These are phyloP conservation scores for Aspidiotus destructor DNA, from an alignment of 2,888 invertebrate species.

Conservation along the genomic window DNA sequence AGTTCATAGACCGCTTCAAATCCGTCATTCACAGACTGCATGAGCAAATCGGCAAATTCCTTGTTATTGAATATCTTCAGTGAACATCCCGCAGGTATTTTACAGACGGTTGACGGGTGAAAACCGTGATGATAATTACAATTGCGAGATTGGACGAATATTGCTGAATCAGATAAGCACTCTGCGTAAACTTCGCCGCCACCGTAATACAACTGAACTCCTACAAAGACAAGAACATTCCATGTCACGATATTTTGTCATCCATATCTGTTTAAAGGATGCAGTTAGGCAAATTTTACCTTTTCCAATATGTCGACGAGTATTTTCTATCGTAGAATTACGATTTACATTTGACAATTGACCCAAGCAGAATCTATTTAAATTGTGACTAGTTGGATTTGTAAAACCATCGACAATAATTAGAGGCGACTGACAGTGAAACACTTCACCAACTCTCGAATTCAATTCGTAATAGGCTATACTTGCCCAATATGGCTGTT, in stretches of 20 bases:
- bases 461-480: conserved; percentile 98
- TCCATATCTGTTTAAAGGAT: no score
- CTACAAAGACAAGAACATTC: conserved; percentile 40
- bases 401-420: conserved; percentile 98
- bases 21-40: conserved; percentile 94
- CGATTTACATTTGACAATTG: conserved; percentile 96
- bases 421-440: conserved; percentile 81
- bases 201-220: conserved; percentile 86
- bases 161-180: conserved; percentile 91
- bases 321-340: conserved; percentile 97
- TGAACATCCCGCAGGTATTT: conserved; percentile 93
- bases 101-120: conserved; percentile 98
- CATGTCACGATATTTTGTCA: no score
- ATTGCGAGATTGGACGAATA: conserved; percentile 96
- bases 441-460: conserved; percentile 90
- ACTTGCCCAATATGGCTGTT: conserved; percentile 94
- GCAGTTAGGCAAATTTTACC: conserved; percentile 45
- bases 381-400: conserved; percentile 74
- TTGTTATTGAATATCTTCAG: conserved; percentile 97
- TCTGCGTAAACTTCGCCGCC: conserved; percentile 97
- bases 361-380: conserved; percentile 93
- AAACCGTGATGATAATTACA: conserved; percentile 98
- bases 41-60: conserved; percentile 90
- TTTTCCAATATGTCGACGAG: conserved; percentile 93
- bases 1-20: conserved; percentile 98